Evolutionary conservation across 2,888 invertebrate species (phyloP), one percentile per base, ranked within the genome.

Genomic region (Amphipoea lucens): DNA sequence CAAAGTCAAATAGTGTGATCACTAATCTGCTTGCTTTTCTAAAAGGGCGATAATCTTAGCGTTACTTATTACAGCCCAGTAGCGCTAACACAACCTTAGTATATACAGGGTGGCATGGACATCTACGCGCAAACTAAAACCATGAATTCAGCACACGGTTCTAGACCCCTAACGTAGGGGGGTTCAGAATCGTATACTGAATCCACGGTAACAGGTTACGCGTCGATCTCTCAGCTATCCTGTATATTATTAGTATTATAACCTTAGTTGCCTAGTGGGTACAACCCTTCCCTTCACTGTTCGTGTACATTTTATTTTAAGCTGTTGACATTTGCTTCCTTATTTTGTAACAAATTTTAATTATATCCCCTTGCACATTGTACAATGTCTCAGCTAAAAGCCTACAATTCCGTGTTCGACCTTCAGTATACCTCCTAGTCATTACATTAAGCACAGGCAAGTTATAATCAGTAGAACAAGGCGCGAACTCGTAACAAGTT

Each of bases 401-500:
- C 62, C 66, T 45, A 40, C 36, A 36, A 40, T 68, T 63, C 36
- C 36, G 29, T 36, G 71, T 51, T 69, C 70, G 42, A 75, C 66
- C 83, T 81, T 48, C 40, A 62, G 48, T 36, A 40, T 54, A 62
- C 67, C 57, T 75, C n/a, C 0, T 62, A 29, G 63, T 69, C 23
- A 84, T 79, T 73, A 83, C 69, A 60, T 84, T 82, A 69, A 63
- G 78, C 86, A 65, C 45, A 51, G 68, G 14, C 57, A 73, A 85
- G 72, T 77, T 77, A 73, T 75, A 84, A 87, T 81, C 72, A 83
- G 75, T 65, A 14, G 36, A 70, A 60, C 74, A 73, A 65, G 74
- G 20, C 73, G 76, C 78, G 40, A 84, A 84, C 80, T 85, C 72
- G 14, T 78, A 80, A 77, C 84, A 77, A 86, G 75, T 83, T 67